Conservation (phyloP, 2,113 vertebrate genomes). For the Ctenodactylus gundi region DNA sequence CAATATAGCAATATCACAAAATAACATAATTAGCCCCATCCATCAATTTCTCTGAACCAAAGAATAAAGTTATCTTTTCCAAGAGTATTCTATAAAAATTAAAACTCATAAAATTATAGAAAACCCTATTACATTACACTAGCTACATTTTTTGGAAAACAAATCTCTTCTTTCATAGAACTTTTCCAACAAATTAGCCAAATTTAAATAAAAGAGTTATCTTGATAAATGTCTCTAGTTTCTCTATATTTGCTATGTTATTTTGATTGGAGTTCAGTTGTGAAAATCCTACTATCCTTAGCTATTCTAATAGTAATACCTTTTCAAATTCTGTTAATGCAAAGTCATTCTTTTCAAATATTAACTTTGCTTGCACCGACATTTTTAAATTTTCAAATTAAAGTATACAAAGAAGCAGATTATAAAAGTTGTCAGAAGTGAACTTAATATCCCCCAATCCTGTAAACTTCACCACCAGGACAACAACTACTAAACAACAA, state of each 20-base stretch:
- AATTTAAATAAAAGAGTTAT: neutral
- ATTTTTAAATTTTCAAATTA: neutral
- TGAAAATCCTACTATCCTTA: neutral
- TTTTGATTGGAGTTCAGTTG: neutral
- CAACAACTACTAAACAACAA: neutral
- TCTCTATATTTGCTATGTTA: neutral
- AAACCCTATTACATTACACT: neutral
- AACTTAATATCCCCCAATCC: neutral
- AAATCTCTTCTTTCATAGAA: neutral
- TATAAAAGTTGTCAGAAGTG: slow-evolving; percentile 9
- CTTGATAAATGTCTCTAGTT: slow-evolving; percentile 32
- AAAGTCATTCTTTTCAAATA: slow-evolving; percentile 17
- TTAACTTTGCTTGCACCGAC: neutral
- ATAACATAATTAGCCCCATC: neutral
- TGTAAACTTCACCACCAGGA: neutral
- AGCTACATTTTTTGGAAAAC: neutral
- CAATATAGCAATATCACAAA: neutral
- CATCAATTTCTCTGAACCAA: neutral
- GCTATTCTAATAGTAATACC: neutral
- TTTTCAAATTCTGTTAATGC: neutral
- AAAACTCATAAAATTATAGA: neutral
- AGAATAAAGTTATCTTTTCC: neutral
- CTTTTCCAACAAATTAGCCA: neutral
- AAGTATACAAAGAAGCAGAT: neutral
- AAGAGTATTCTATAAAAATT: neutral